Percentiles rank a stretch among this genome's conserved stretches.
Conservation (phyloP, 2,113 vertebrate genomes). For the Plecotus auritus region DNA sequence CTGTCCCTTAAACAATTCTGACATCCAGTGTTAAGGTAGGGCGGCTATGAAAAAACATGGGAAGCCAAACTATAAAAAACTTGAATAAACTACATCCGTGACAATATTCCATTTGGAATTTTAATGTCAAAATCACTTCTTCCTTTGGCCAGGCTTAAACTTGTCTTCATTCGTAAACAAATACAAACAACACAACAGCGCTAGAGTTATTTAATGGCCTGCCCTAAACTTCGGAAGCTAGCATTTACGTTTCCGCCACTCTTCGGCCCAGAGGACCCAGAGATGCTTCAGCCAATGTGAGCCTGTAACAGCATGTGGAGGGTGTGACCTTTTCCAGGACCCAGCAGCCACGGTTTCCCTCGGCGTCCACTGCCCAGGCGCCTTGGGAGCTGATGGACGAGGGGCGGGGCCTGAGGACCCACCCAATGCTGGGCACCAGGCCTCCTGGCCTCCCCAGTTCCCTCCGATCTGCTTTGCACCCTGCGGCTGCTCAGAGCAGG, state of each 20-base stretch:
- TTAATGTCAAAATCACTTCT: background rate
- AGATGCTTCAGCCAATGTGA: background rate
- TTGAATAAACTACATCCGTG: background rate
- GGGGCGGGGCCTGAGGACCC: background rate
- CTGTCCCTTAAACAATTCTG: background rate
- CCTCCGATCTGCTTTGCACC: background rate
- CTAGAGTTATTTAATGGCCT: background rate
- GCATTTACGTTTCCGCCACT: background rate
- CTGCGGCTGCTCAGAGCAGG: conserved; percentile 14
- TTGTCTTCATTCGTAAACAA: background rate
- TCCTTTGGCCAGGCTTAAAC: background rate
- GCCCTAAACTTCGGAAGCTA: background rate
- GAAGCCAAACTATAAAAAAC: background rate
- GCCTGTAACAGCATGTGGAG: background rate
- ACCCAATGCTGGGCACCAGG: background rate
- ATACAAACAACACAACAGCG: background rate
- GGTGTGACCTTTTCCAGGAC: accelerated
- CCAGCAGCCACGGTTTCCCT: background rate
- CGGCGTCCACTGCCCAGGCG: background rate
- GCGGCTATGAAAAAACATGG: background rate
- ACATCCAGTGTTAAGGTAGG: background rate
- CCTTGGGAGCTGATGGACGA: background rate
- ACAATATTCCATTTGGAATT: background rate
- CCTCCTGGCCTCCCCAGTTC: background rate
- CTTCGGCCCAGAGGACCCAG: background rate